These are phyloP conservation scores for Oxyruncus cristatus DNA, from an alignment of 2,113 vertebrate species.

Conservation along the genomic window DNA sequence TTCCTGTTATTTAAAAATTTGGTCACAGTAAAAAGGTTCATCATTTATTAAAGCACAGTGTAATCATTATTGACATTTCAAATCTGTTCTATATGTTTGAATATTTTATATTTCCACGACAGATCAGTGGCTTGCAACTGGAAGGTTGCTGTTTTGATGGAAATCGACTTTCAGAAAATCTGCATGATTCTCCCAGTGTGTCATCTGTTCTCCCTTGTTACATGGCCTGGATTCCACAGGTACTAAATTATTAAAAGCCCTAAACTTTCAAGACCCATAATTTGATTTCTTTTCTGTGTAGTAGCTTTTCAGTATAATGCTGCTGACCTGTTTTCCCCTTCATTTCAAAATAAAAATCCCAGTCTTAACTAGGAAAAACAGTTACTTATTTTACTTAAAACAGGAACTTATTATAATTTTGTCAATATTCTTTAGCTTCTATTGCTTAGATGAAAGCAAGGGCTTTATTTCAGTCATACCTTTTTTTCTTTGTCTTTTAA, in stretches of 20 bases:
- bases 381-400: neutral
- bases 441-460: neutral
- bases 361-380: neutral
- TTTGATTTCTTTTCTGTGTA: slow-evolving; percentile 10
- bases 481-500: neutral
- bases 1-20: slow-evolving; percentile 30
- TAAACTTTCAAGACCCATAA: slow-evolving; percentile 37
- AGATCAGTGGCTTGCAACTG: slow-evolving; percentile 91
- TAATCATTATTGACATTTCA: slow-evolving; percentile 27
- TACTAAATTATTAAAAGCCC: slow-evolving; percentile 67
- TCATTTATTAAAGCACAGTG: neutral
- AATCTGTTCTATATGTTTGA: neutral
- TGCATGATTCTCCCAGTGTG: slow-evolving; percentile 92
- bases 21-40: neutral
- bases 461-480: neutral
- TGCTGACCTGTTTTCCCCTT: slow-evolving; percentile 28
- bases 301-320: neutral
- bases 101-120: slow-evolving; percentile 30
- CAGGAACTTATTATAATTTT: neutral
- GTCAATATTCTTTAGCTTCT: neutral
- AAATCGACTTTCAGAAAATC: slow-evolving; percentile 87
- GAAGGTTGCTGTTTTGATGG: slow-evolving; percentile 96
- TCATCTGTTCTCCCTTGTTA: slow-evolving; percentile 88
- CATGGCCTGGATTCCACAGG: slow-evolving; percentile 95
- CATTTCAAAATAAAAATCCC: neutral